Base-by-base conservation (phyloP, 37 sponge, comb jelly and placozoan species). In the Ianthella basta region DNA sequence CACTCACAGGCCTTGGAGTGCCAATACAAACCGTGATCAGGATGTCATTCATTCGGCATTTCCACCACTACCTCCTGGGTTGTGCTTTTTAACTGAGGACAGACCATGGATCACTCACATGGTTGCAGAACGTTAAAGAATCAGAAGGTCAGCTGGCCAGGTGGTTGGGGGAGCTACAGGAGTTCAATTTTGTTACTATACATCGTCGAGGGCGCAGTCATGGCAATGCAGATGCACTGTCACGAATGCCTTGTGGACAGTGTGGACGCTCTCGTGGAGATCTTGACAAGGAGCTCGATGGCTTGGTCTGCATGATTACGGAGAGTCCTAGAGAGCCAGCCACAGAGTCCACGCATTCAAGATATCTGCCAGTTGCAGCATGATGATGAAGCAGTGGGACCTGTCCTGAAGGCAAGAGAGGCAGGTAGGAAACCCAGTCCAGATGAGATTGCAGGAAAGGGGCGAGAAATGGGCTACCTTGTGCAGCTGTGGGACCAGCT, bases 51-150 rank as follows among this genome's bases (percentile, higher is more conserved):
- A 59, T 78, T 33, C 30, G 59, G 16, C 67, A 86, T 32, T 86
- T 80, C 80, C 54, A 80, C 14, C 86, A 37, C 32, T 86, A 80
- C 55, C 67, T 86, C 6, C 65, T 79, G 53, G 86, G 86, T 24
- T n/a, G 36, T 24, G 16, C 35, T 0, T 86, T 86, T 50, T 15
- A 23, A 34, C 34, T 86, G 34, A 80, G 86, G 24, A 86, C 86
- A 30, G n/a, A n/a, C n/a, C n/a, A n/a, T n/a, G n/a, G n/a, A n/a
- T n/a, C n/a, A n/a, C n/a, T n/a, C 27, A 70, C 63, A 35, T 74
- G 85, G 85, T 41, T 85, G 25, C 21, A 85, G 36, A 34, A 30
- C 24, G n/a, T n/a, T n/a, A 73, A 85, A 29, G 78, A 85, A 37
- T 77, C 78, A 30, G 78, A 73, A 38, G 65, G 78, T 20, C 85